These are phyloP conservation scores for Falco columbarius DNA, from an alignment of 2,797 vertebrate species.

Conservation along the genomic window DNA sequence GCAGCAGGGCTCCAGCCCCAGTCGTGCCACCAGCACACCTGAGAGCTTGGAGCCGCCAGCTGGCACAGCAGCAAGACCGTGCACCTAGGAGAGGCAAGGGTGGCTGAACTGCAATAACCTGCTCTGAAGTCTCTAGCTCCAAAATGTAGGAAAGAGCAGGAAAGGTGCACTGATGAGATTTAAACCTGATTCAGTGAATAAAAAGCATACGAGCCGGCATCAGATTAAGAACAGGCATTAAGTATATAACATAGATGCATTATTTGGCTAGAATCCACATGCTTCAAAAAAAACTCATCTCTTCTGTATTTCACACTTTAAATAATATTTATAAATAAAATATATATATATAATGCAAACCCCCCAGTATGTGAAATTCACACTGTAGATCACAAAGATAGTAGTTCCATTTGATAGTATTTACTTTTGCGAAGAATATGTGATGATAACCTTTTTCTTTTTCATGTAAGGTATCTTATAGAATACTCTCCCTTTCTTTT, in stretches of 20 bases:
- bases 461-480: neutral
- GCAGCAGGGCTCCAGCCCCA: neutral
- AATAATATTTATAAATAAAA: neutral
- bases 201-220: neutral
- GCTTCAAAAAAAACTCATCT: neutral
- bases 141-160: neutral
- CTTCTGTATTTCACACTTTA: neutral
- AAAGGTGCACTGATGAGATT: neutral
- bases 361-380: neutral
- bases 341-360: neutral
- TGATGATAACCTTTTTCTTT: neutral
- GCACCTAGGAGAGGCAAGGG: neutral
- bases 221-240: neutral
- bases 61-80: neutral
- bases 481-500: neutral
- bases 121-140: neutral
- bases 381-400: neutral
- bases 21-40: accelerated
- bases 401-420: neutral
- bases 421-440: neutral
- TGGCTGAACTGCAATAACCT: neutral
- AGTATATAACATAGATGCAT: accelerated
- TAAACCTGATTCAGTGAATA: neutral
- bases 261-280: neutral
- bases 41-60: neutral